Conservation (phyloP, 92 coral and sea anemone genomes). For the Bergia puertoricense region DNA sequence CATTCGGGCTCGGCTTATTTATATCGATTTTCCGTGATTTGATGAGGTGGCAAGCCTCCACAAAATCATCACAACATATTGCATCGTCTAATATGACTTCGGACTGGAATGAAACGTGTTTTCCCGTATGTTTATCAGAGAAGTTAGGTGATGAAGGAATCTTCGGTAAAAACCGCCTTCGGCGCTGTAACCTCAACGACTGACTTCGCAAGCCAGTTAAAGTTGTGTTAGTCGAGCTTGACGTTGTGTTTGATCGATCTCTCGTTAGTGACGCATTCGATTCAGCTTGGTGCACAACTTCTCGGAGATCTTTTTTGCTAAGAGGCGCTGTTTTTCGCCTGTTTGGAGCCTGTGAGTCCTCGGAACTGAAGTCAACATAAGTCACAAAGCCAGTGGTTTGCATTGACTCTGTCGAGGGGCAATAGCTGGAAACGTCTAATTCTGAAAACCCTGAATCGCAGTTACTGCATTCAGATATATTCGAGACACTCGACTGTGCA, state of each 20-base stretch:
- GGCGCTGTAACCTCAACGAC: constrained; percentile 31
- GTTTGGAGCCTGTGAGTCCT: background rate
- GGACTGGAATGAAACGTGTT: constrained; percentile 68
- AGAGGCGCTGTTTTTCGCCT: constrained; percentile 44
- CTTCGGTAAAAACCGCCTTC: constrained; percentile 21
- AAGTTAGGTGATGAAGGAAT: constrained; percentile 11
- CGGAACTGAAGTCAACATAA: background rate
- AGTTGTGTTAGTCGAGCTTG: constrained; percentile 1
- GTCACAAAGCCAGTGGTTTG: constrained; percentile 7
- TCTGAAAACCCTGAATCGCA: constrained; percentile 77
- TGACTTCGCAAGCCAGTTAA: constrained; percentile 6
- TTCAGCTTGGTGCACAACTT: background rate
- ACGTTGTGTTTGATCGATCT: constrained; percentile 21
- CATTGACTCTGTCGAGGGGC: constrained; percentile 53
- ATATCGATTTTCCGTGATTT: constrained; percentile 76
- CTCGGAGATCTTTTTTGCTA: constrained; percentile 18
- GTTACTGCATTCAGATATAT: constrained; percentile 71
- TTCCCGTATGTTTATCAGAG: constrained; percentile 21
- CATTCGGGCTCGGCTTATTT: constrained; percentile 75
- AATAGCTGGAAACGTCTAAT: constrained; percentile 48
- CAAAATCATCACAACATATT: constrained; percentile 71
- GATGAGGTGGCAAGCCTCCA: constrained; percentile 82
- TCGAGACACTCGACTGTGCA: constrained; percentile 63
- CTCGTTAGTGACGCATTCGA: background rate
- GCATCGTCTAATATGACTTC: constrained; percentile 74